phyloP scores from a whole-genome alignment of 2,113 vertebrate genomes.

The human (Homo sapiens) region GRCh38 chrX:16333001-16333500 shows the following conservation, averaged over 20 bases:
- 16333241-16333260: background rate
- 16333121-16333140: background rate
- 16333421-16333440: slow-evolving; percentile 40
- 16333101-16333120: background rate
- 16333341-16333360: background rate
- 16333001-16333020: background rate
- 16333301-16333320: background rate
- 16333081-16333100: background rate
- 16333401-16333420: background rate
- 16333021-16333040: slow-evolving; percentile 11
- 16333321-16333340: background rate
- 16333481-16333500: slow-evolving; percentile 46
- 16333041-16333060: slow-evolving; percentile 1
- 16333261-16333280: background rate
- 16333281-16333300: background rate
- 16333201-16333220: background rate
- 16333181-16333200: background rate
- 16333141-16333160: background rate
- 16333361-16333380: background rate
- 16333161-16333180: background rate
- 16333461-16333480: slow-evolving; percentile 46
- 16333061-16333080: background rate
- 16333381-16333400: background rate
- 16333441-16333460: slow-evolving; percentile 50
- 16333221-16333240: background rate